These are phyloP conservation scores for Patella caerulea DNA, from an alignment of 2,888 invertebrate genomes.

Conservation along the genomic window DNA sequence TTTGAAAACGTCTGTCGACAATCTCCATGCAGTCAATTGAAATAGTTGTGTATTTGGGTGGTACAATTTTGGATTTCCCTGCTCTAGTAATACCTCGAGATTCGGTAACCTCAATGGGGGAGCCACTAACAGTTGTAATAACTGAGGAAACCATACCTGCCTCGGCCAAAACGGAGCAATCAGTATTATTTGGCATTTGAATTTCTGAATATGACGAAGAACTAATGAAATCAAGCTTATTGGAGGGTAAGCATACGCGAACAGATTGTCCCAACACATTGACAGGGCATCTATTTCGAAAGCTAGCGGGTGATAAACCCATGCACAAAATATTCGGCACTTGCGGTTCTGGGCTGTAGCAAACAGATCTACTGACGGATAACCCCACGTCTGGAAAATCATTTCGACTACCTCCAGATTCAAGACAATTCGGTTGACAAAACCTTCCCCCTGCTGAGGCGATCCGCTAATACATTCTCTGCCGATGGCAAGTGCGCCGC, in stretches of 20 bases:
- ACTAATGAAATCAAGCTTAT: constrained; percentile 13
- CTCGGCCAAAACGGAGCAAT: constrained; percentile 17
- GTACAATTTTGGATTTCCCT: constrained; percentile 26
- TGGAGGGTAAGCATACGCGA: constrained; percentile 28
- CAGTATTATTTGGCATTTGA: constrained; percentile 19
- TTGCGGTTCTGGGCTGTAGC: constrained; percentile 23
- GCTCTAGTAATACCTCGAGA: constrained; percentile 26
- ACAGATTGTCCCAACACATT: constrained; percentile 21
- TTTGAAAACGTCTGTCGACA: constrained; percentile 30
- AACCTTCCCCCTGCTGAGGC: too few relatives aligned
- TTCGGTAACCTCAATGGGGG: constrained; percentile 26
- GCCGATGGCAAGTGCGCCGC: constrained; percentile 32
- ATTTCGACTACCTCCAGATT: constrained; percentile 18
- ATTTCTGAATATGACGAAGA: constrained; percentile 19
- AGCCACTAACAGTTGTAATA: constrained; percentile 26
- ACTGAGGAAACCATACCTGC: constrained; percentile 27
- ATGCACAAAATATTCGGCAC: constrained; percentile 18
- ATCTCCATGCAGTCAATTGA: constrained; percentile 37
- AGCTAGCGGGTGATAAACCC: constrained; percentile 11
- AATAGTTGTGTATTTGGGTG: constrained; percentile 32
- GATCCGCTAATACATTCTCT: constrained; percentile 34
- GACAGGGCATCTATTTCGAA: constrained; percentile 26
- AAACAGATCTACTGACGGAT: constrained; percentile 28
- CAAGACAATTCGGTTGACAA: constrained; percentile 34
- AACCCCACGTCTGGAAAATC: constrained; percentile 18